Base-by-base conservation (phyloP, 1,140 invertebrate species). In the Drosophila carrolli region DNA sequence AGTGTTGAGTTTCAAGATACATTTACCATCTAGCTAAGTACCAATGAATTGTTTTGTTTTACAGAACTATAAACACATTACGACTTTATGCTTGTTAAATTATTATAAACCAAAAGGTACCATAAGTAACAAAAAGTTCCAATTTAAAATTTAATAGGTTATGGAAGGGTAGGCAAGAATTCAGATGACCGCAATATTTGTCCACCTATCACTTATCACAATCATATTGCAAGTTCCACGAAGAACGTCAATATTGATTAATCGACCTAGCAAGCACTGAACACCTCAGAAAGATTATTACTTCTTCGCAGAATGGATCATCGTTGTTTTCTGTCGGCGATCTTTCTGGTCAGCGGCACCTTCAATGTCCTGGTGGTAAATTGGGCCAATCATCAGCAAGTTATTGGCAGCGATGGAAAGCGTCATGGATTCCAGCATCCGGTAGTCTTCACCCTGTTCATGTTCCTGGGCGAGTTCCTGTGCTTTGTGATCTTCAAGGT, bases 391-490 rank as follows among this genome's bases (percentile, higher is more conserved):
- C 94, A 92, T 61, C 93, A 95, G 74, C 70, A 93, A 57, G 94
- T 96, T 1, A 84, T 92, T 68, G 96, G 96, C 23, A 94, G 94
- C 66, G 95, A 96, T 95, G 95, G 95, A 5, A 77, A 93, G 51
- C 61, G 85, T 2, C 93, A 95, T 81, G 67, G 93, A 37, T 99
- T 98, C 91, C 94, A 96, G 80, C 97, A 98, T 94, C 97, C 97
- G n/a, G 98, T 98, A 92, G 93, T 98, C 7, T 95, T 98, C 94
- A 96, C 97, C 5, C 93, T 94, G 43, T 94, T 95, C 5, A 98
- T 98, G 98, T 98, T 98, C 89, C 75, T 98, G 1, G 98, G 97
- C 40, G 97, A 99, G 93, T 95, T 97, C 80, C 84, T 96, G 6
- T 98, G 97, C 91, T 94, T 98, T 9, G 1, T 96, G n/a, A 93